Evolutionary conservation across 2,797 vertebrate genomes (phyloP).

Genomic region (Sciaenops ocellatus): DNA sequence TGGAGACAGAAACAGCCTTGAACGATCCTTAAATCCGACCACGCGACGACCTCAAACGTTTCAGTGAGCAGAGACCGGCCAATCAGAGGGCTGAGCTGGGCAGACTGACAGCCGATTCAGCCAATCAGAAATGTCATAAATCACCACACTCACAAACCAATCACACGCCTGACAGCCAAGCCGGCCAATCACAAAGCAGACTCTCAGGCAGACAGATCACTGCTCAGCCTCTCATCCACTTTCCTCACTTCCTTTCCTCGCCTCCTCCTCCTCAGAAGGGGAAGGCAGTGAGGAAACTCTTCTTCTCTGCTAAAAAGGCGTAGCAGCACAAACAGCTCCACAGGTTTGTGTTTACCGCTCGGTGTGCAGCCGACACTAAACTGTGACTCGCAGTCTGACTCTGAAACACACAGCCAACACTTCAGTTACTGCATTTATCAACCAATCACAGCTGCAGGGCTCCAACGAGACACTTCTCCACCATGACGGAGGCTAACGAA

Average conservation of each 20-base stretch:
- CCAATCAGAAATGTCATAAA: constrained; percentile 36
- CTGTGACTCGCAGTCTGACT: constrained; percentile 30
- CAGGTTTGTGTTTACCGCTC: constrained; percentile 26
- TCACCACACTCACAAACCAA: constrained; percentile 16
- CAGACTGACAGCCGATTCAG: neutral
- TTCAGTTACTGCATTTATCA: no score
- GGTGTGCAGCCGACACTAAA: constrained; percentile 8
- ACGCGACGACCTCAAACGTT: neutral
- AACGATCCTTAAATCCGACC: neutral
- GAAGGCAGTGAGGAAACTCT: constrained; percentile 1
- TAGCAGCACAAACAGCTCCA: neutral
- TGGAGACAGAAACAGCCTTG: neutral
- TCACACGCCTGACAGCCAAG: neutral
- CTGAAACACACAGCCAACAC: constrained; percentile 46
- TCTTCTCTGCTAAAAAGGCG: constrained; percentile 4
- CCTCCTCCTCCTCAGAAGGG: neutral
- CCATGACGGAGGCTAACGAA: no score
- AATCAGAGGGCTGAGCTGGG: constrained; percentile 24
- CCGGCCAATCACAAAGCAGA: constrained; percentile 43
- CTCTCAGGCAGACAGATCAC: neutral
- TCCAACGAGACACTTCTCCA: no score
- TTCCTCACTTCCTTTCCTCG: neutral
- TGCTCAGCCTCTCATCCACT: neutral
- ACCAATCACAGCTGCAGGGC: no score
- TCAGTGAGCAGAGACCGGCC: neutral